A percentile compares a stretch with the other conserved stretches of the same genome.
phyloP scores from a whole-genome alignment of 35 echinoderm and acorn worm species.

The Ptychodera flava region DNA sequence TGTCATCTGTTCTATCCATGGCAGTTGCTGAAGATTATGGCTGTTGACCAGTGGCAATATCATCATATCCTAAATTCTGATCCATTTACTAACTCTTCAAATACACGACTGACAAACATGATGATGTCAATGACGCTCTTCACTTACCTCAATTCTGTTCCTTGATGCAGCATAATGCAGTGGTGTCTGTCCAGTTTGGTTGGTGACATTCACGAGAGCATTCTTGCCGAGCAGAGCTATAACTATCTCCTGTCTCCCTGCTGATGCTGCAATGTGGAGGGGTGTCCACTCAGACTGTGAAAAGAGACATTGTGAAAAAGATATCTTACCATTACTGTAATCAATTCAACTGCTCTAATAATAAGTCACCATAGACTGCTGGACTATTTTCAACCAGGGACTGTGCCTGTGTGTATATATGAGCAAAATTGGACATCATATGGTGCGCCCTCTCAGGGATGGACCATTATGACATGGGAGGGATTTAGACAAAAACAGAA shows the following conservation, averaged over 20 bases:
- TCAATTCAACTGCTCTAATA: not conserved
- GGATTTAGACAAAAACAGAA: not conserved
- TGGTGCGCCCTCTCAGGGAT: too few relatives aligned
- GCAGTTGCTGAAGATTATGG: too few relatives aligned
- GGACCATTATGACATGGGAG: not conserved
- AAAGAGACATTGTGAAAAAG: not conserved
- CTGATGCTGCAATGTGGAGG: constrained; percentile 76
- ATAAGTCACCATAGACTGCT: not conserved
- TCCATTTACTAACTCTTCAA: too few relatives aligned
- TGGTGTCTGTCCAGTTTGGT: constrained; percentile 83
- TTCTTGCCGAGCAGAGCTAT: constrained; percentile 50
- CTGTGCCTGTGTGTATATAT: not conserved
- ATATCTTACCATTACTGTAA: not conserved
- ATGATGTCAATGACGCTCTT: too few relatives aligned
- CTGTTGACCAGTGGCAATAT: too few relatives aligned
- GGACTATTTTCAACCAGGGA: not conserved
- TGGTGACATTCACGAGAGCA: constrained; percentile 63
- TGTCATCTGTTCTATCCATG: too few relatives aligned
- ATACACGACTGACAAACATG: too few relatives aligned
- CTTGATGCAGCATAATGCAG: constrained; percentile 86
- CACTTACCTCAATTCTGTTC: constrained; percentile 67
- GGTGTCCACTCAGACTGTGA: constrained; percentile 74
- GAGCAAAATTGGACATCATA: not conserved
- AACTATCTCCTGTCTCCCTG: constrained; percentile 75
- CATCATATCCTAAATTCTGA: too few relatives aligned